Evolutionary conservation across 2,113 vertebrate species (phyloP).

Genomic region (Vimba vimba): DNA sequence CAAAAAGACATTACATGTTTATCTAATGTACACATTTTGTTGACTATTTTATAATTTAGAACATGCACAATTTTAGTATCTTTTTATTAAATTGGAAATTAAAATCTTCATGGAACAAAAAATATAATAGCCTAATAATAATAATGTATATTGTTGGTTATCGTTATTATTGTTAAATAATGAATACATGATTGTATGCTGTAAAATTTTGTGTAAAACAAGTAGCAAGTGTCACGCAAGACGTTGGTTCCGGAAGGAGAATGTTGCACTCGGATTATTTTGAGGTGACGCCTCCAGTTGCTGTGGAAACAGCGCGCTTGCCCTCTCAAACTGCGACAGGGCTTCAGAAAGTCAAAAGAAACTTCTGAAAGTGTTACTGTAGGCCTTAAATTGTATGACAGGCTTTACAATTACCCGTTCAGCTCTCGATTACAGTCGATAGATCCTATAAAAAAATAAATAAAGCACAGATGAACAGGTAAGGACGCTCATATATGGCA

Average conservation of each 20-base stretch:
- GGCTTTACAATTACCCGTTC: neutral
- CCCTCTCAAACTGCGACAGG: neutral
- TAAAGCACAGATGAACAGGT: constrained; percentile 29
- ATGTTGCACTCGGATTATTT: constrained; percentile 31
- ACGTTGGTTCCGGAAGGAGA: constrained; percentile 10
- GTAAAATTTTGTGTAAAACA: neutral
- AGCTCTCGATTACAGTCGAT: neutral
- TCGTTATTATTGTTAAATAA: neutral
- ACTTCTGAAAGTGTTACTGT: neutral
- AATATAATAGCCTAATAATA: too few species aligned
- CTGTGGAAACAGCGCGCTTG: constrained; percentile 29
- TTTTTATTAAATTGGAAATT: neutral
- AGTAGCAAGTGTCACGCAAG: neutral
- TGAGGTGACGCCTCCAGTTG: constrained; percentile 3
- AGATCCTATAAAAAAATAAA: neutral
- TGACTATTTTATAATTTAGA: too few species aligned
- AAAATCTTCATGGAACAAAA: neutral
- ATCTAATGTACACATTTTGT: neutral
- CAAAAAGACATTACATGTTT: neutral
- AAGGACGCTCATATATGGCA: neutral
- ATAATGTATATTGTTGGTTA: neutral
- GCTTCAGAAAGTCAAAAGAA: neutral
- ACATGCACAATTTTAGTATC: neutral
- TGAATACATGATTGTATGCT: neutral
- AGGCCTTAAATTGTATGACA: neutral